phyloP scores from a whole-genome alignment of 2,888 invertebrate genomes.

The Lomographa bimaculata region DNA sequence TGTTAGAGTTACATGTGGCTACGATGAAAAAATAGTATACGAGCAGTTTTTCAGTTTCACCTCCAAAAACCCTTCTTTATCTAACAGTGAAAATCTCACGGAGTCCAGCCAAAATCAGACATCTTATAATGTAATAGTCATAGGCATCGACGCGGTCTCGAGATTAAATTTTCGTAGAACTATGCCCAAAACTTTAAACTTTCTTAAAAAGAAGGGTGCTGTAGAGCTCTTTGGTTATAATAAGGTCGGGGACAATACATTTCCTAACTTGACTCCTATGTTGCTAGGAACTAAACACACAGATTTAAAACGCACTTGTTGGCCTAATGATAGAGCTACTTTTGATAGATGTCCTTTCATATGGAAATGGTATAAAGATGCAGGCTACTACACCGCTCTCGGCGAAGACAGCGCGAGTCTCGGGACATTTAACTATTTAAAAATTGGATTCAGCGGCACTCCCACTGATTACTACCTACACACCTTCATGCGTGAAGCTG shows the following conservation, averaged over 20 bases:
- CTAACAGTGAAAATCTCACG: conserved; percentile 38
- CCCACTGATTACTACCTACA: conserved; percentile 94
- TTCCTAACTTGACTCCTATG: conserved; percentile 93
- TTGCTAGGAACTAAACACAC: conserved; percentile 87
- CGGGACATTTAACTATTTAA: conserved; percentile 91
- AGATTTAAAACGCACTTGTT: conserved; percentile 86
- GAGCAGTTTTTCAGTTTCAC: conserved; percentile 88
- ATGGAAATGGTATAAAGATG: conserved; percentile 90
- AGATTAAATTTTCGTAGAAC: conserved; percentile 93
- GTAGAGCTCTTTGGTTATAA: conserved; percentile 94
- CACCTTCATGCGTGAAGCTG: conserved; percentile 88
- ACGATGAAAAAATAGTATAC: conserved; percentile 76
- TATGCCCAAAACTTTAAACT: conserved; percentile 88
- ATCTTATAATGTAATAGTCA: conserved; percentile 87
- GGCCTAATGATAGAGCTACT: conserved; percentile 79
- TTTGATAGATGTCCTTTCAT: conserved; percentile 93
- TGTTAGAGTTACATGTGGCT: conserved; percentile 86
- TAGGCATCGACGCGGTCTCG: conserved; percentile 94
- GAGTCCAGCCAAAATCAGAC: conserved; percentile 45
- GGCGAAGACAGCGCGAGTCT: conserved; percentile 92
- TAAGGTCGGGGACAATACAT: conserved; percentile 97
- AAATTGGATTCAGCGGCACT: conserved; percentile 88
- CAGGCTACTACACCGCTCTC: conserved; percentile 90
- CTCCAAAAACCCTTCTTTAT: conserved; percentile 60
- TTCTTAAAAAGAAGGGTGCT: conserved; percentile 85